phyloP scores from a whole-genome alignment of 2,113 vertebrate species.

The Dasypus novemcinctus region DNA sequence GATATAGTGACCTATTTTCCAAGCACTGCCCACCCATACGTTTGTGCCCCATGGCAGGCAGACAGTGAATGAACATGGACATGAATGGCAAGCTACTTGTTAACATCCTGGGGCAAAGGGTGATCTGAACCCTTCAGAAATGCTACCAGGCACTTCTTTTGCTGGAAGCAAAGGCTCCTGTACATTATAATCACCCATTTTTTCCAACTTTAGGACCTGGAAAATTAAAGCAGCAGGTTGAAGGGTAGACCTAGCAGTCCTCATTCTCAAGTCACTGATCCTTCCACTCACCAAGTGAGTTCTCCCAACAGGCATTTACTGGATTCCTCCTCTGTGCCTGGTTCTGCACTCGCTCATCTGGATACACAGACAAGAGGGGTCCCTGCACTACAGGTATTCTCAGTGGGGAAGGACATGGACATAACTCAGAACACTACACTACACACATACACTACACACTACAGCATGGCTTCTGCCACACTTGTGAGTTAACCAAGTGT shows the following conservation, averaged over 20 bases:
- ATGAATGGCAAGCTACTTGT: neutral
- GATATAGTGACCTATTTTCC: neutral
- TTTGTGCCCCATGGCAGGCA: neutral
- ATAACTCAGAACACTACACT: no score
- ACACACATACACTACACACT: no score
- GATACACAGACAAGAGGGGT: neutral
- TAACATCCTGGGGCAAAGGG: neutral
- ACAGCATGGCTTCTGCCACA: accelerated
- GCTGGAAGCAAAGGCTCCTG: neutral
- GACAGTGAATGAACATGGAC: neutral
- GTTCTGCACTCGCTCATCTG: neutral
- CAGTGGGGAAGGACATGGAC: neutral
- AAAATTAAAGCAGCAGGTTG: neutral
- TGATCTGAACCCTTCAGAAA: neutral
- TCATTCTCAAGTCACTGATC: neutral
- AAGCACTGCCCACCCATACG: neutral
- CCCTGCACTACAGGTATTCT: neutral
- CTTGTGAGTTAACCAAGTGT: no score
- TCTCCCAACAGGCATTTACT: neutral
- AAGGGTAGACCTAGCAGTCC: neutral
- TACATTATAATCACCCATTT: neutral
- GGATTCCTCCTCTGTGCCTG: no score
- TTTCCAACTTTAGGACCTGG: neutral
- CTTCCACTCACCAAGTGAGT: neutral
- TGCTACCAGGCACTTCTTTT: neutral